phyloP scores from a whole-genome alignment of 2,797 vertebrate genomes.

The Pygocentrus nattereri region DNA sequence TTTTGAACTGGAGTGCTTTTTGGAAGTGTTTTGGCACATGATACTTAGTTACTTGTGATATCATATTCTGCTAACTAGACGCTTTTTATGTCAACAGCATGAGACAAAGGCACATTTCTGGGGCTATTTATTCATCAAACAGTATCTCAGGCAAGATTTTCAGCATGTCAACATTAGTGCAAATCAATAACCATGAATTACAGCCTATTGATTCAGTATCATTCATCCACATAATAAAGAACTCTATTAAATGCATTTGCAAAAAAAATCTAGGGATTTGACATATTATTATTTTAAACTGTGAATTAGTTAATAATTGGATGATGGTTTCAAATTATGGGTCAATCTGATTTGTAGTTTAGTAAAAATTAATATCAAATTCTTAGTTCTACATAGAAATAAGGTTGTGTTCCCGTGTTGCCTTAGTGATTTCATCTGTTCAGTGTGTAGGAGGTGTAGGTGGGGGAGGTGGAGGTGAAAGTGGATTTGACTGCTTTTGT shows the following conservation, averaged over 20 bases:
- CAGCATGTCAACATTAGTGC: background rate
- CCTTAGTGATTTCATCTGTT: constrained; percentile 4
- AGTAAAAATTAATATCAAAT: background rate
- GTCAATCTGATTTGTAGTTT: background rate
- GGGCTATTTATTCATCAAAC: background rate
- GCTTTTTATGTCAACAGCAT: background rate
- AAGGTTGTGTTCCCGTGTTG: background rate
- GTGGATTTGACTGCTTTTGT: constrained; percentile 54
- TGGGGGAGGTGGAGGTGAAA: constrained; percentile 45
- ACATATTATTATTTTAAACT: background rate
- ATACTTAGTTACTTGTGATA: too few species aligned
- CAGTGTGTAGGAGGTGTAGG: background rate
- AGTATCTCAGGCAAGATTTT: background rate
- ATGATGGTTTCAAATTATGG: background rate
- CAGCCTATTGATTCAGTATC: background rate
- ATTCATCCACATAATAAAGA: background rate
- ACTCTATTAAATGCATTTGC: background rate
- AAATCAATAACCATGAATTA: background rate
- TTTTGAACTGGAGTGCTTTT: too few species aligned
- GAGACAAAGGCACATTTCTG: background rate
- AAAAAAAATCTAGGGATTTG: constrained; percentile 3
- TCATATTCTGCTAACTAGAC: too few species aligned
- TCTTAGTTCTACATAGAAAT: too few species aligned
- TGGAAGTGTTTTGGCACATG: too few species aligned
- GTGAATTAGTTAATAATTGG: background rate